Conservation (phyloP, 1,140 invertebrate genomes). For the Pogonus chalceus region DNA sequence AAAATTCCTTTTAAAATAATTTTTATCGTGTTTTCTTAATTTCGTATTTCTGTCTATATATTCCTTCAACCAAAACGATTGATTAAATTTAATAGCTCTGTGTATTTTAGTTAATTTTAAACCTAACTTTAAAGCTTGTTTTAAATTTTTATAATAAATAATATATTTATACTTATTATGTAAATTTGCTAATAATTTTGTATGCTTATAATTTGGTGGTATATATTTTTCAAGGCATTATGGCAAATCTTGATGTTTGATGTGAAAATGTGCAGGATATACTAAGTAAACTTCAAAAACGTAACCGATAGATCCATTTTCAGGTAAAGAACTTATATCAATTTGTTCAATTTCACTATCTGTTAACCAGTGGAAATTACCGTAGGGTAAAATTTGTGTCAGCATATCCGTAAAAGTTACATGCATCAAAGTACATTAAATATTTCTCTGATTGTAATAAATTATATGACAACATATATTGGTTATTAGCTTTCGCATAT, state of each 20-base stretch:
- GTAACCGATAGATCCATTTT: constrained; percentile 31
- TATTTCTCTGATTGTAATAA: constrained; percentile 18
- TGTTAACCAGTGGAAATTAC: constrained; percentile 29
- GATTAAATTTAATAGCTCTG: constrained; percentile 32
- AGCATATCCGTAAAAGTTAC: constrained; percentile 38
- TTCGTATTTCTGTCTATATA: constrained; percentile 34
- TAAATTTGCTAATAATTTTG: constrained; percentile 29
- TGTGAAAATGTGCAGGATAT: constrained; percentile 31
- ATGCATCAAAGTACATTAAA: constrained; percentile 34
- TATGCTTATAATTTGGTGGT: constrained; percentile 11
- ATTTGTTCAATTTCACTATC: constrained; percentile 27
- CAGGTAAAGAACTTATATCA: constrained; percentile 22
- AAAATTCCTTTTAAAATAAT: constrained; percentile 35
- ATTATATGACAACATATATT: constrained; percentile 25
- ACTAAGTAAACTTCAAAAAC: constrained; percentile 34
- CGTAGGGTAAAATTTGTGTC: constrained; percentile 21
- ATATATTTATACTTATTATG: constrained; percentile 31
- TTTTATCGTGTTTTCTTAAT: constrained; percentile 17
- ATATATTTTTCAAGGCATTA: constrained; percentile 27
- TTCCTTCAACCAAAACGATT: constrained; percentile 30
- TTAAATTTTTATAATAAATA: constrained; percentile 33
- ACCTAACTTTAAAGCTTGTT: constrained; percentile 29
- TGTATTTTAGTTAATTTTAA: constrained; percentile 34
- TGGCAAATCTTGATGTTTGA: constrained; percentile 34
- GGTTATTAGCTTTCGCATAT: constrained; percentile 28